phyloP scores from a whole-genome alignment of 2,888 invertebrate species.

The Rhyacophila evoluta region DNA sequence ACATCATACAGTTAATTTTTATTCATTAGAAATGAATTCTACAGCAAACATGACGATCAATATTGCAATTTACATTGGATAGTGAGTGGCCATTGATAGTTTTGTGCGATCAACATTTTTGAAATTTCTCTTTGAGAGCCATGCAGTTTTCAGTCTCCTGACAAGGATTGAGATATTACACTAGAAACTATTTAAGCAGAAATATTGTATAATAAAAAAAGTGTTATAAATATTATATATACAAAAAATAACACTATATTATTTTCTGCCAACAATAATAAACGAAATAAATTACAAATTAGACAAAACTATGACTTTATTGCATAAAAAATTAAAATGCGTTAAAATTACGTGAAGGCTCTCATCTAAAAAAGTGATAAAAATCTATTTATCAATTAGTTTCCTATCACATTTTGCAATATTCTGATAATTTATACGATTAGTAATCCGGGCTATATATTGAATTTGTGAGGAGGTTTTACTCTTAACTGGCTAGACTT shows the following conservation, averaged over 20 bases:
- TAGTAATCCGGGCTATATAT: neutral
- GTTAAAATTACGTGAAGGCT: conserved; percentile 3
- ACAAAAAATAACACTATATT: neutral
- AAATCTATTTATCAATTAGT: neutral
- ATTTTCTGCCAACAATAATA: neutral
- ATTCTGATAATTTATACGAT: neutral
- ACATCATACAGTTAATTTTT: neutral
- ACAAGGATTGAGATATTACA: neutral
- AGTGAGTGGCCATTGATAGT: neutral
- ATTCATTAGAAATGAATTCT: neutral
- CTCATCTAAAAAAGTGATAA: neutral
- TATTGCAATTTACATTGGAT: neutral
- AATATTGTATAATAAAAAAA: neutral
- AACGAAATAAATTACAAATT: conserved; percentile 1
- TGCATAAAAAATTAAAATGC: conserved; percentile 4
- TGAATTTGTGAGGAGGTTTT: conserved; percentile 23
- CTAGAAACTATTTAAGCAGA: neutral
- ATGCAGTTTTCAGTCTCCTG: neutral
- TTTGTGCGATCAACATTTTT: conserved; percentile 3
- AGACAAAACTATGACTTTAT: conserved; percentile 1
- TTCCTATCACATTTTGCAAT: neutral
- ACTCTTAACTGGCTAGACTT: conserved; percentile 42
- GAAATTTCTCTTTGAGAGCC: conserved; percentile 12
- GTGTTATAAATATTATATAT: conserved; percentile 15
- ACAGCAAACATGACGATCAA: neutral